phyloP scores from a whole-genome alignment of 2,797 vertebrate species.

The Myotis myotis region DNA sequence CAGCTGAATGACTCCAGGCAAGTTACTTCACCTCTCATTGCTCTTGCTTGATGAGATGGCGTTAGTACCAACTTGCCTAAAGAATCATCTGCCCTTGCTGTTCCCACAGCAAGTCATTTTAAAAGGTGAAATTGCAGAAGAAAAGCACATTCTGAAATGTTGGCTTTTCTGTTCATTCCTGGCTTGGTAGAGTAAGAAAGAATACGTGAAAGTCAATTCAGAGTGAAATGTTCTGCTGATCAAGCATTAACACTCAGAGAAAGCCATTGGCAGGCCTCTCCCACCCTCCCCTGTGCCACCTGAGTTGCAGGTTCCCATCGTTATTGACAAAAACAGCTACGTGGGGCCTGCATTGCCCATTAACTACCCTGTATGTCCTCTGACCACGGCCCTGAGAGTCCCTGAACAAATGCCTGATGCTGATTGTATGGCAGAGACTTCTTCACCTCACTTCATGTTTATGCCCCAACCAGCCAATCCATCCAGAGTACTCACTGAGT shows the following conservation, averaged over 20 bases:
- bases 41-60: background rate
- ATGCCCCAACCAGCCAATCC: background rate
- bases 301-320: background rate
- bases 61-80: background rate
- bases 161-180: constrained; percentile 29
- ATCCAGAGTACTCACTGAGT: background rate
- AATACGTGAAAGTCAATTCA: background rate
- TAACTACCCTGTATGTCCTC: background rate
- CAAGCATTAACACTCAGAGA: background rate
- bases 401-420: background rate
- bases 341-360: background rate
- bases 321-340: background rate
- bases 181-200: background rate
- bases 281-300: background rate
- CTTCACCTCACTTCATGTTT: background rate
- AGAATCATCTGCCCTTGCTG: background rate
- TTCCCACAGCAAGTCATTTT: background rate
- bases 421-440: background rate
- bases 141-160: background rate
- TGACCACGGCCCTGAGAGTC: background rate
- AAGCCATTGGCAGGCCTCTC: background rate
- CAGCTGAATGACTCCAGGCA: background rate
- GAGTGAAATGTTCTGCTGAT: background rate
- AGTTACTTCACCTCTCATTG: background rate
- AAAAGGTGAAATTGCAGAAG: constrained; percentile 26